phyloP scores from a whole-genome alignment of 2,888 invertebrate species.

The Tipula helvola region DNA sequence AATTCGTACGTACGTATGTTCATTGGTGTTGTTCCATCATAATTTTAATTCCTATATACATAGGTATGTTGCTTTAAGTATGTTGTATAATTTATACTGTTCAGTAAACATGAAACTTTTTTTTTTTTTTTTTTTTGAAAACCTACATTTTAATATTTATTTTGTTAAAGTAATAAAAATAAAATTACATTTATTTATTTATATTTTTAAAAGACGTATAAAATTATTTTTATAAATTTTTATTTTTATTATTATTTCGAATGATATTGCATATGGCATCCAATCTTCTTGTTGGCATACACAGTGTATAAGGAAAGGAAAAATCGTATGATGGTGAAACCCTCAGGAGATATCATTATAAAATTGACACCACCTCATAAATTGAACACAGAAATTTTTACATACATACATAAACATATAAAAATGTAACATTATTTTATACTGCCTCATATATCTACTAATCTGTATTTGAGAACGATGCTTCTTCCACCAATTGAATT shows the following conservation, averaged over 20 bases:
- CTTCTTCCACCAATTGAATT: background rate
- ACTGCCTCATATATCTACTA: background rate
- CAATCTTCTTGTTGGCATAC: background rate
- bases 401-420: background rate
- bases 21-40: background rate
- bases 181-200: conserved; percentile 4
- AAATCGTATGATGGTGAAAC: background rate
- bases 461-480: background rate
- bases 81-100: background rate
- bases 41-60: background rate
- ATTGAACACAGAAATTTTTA: background rate
- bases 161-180: background rate
- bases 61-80: background rate
- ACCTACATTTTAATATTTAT: conserved; percentile 4
- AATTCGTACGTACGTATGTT: background rate
- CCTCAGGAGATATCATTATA: conserved; percentile 9
- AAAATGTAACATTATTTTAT: background rate
- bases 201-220: background rate
- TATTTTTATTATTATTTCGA: background rate
- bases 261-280: background rate
- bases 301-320: background rate
- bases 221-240: background rate
- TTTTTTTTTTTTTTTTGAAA: background rate
- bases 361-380: conserved; percentile 9
- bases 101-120: background rate